Percentiles rank a stretch among this genome's conserved stretches.
Conservation (phyloP, 2,888 invertebrate species). For the Ophion obscuratus region DNA sequence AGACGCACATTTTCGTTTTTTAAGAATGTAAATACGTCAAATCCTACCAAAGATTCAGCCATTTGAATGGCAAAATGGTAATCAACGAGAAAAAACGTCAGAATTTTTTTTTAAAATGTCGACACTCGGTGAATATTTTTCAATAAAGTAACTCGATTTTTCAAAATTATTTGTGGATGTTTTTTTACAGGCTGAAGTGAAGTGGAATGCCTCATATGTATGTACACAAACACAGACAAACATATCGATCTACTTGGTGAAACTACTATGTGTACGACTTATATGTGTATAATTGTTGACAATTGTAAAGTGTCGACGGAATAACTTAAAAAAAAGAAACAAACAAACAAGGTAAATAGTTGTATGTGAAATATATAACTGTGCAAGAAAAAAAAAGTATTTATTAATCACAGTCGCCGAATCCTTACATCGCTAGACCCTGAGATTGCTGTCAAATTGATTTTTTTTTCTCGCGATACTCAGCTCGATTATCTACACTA, state of each 20-base stretch:
- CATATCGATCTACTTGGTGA: slow-evolving; percentile 60
- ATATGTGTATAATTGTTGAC: slow-evolving; percentile 69
- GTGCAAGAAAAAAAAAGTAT: slow-evolving; percentile 62
- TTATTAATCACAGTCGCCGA: not conserved
- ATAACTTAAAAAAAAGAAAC: slow-evolving; percentile 56
- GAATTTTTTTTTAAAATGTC: too few relatives aligned
- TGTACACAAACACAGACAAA: slow-evolving; percentile 52
- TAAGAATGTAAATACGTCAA: too few relatives aligned
- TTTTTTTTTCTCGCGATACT: not conserved
- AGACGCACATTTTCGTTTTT: too few relatives aligned
- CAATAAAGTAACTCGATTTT: too few relatives aligned
- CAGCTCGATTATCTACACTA: too few relatives aligned
- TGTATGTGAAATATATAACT: slow-evolving; percentile 76
- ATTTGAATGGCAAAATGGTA: too few relatives aligned
- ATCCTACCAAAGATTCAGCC: slow-evolving; percentile 12
- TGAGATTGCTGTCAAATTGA: not conserved
- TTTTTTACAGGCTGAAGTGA: too few relatives aligned
- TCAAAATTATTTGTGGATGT: too few relatives aligned
- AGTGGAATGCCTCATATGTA: slow-evolving; percentile 22
- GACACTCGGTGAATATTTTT: too few relatives aligned
- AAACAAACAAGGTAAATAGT: slow-evolving; percentile 66
- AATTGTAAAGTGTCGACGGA: slow-evolving; percentile 67
- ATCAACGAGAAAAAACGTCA: too few relatives aligned
- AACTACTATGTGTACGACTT: slow-evolving; percentile 64
- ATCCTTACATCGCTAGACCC: not conserved